Evolutionary conservation across 2,888 invertebrate genomes (phyloP).

Genomic region (Heliconius erato): DNA sequence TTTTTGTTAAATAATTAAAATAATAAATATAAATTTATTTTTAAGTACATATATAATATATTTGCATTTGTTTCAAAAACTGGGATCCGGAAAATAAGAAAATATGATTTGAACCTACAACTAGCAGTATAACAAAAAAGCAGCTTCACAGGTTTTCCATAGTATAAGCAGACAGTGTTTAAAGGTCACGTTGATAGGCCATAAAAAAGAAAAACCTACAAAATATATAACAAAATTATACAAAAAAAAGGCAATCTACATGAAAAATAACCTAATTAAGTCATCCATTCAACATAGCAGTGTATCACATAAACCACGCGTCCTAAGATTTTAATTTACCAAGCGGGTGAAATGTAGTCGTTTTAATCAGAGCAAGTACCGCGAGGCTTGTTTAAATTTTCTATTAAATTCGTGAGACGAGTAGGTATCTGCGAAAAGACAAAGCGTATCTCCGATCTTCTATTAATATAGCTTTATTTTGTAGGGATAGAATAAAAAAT

Average conservation of each 20-base stretch:
- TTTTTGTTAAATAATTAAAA: too few species aligned
- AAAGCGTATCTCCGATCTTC: slow-evolving; percentile 83
- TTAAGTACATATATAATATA: too few species aligned
- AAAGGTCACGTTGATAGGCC: too few species aligned
- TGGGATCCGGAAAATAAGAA: too few species aligned
- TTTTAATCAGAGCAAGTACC: slow-evolving; percentile 78
- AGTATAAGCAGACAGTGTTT: too few species aligned
- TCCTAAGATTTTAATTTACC: slow-evolving; percentile 79
- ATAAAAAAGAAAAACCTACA: too few species aligned
- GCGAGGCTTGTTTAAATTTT: slow-evolving; percentile 79
- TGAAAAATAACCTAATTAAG: slow-evolving; percentile 54
- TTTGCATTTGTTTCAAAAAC: too few species aligned
- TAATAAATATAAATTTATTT: too few species aligned
- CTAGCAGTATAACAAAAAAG: too few species aligned
- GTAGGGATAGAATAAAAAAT: slow-evolving; percentile 57
- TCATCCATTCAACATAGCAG: slow-evolving; percentile 50
- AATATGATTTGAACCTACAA: too few species aligned
- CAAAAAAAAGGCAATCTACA: neutral
- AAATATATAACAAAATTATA: slow-evolving; percentile 4
- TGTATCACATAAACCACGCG: slow-evolving; percentile 64
- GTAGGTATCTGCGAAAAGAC: slow-evolving; percentile 64
- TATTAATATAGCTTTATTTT: slow-evolving; percentile 84
- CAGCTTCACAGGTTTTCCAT: too few species aligned
- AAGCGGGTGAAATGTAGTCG: slow-evolving; percentile 67
- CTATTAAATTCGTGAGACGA: slow-evolving; percentile 79